Conservation (phyloP, 2,888 invertebrate species). For the Pterobdella sp. region DNA sequence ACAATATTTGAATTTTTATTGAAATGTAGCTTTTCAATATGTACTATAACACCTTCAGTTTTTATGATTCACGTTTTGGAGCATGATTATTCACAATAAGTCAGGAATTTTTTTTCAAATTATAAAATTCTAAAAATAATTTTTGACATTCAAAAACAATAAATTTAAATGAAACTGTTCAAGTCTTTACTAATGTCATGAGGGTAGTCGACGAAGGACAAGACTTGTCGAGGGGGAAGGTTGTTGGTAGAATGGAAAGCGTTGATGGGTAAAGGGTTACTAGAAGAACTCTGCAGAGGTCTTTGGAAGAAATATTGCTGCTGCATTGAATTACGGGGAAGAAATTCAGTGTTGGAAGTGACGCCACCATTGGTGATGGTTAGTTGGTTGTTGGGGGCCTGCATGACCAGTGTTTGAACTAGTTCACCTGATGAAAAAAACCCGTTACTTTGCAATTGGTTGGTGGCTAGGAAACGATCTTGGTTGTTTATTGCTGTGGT, state of each 20-base stretch:
- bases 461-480: conserved; percentile 14
- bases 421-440: neutral
- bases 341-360: neutral
- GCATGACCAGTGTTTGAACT: conserved; percentile 3
- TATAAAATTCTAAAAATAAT: neutral
- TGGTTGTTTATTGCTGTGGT: conserved; percentile 14
- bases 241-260: neutral
- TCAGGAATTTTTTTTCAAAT: neutral
- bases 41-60: too few species aligned
- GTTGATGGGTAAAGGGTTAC: neutral
- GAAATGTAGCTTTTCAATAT: too few species aligned
- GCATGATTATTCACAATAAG: too few species aligned
- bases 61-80: too few species aligned
- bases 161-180: neutral
- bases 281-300: neutral
- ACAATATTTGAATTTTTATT: too few species aligned
- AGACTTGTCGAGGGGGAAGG: neutral
- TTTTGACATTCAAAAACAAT: neutral
- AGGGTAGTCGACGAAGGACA: neutral
- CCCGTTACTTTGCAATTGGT: neutral
- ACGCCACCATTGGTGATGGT: conserved; percentile 1
- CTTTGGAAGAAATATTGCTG: neutral
- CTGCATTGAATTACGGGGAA: neutral
- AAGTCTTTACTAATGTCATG: conserved; percentile 9
- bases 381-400: neutral